phyloP scores from a whole-genome alignment of 2,113 vertebrate genomes.

The Cepphus grylle region DNA sequence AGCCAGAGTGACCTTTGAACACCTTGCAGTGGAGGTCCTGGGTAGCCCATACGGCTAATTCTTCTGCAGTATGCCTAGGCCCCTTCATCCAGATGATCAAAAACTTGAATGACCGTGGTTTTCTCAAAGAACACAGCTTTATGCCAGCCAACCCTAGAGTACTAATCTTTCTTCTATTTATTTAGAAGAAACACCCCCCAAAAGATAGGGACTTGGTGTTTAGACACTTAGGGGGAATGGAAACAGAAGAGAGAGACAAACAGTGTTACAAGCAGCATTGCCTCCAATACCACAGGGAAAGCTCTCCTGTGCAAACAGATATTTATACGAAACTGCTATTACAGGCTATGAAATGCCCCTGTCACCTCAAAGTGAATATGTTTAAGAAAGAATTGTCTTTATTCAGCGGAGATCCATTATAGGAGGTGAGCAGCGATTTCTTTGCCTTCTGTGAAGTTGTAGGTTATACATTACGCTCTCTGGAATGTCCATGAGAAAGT shows the following conservation, averaged over 20 bases:
- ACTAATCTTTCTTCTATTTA: neutral
- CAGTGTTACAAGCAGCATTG: neutral
- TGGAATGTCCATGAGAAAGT: conserved; percentile 22
- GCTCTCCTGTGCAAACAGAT: neutral
- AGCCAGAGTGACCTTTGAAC: neutral
- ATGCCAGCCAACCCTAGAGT: neutral
- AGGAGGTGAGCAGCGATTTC: neutral
- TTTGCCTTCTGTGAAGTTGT: neutral
- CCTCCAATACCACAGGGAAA: neutral
- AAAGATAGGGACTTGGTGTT: neutral
- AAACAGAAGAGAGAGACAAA: neutral
- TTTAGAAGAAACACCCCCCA: neutral
- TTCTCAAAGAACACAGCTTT: neutral
- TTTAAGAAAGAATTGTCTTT: conserved; percentile 7
- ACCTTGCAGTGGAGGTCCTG: neutral
- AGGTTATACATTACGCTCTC: neutral
- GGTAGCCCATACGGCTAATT: neutral
- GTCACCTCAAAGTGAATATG: neutral
- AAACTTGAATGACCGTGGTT: neutral
- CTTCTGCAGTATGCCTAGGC: neutral
- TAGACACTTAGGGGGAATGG: neutral
- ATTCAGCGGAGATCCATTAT: neutral
- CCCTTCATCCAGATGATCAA: neutral
- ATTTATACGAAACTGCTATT: neutral
- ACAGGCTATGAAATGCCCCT: neutral